These are phyloP conservation scores for Hemiprocne comata DNA, from an alignment of 2,113 vertebrate species.

Conservation along the genomic window DNA sequence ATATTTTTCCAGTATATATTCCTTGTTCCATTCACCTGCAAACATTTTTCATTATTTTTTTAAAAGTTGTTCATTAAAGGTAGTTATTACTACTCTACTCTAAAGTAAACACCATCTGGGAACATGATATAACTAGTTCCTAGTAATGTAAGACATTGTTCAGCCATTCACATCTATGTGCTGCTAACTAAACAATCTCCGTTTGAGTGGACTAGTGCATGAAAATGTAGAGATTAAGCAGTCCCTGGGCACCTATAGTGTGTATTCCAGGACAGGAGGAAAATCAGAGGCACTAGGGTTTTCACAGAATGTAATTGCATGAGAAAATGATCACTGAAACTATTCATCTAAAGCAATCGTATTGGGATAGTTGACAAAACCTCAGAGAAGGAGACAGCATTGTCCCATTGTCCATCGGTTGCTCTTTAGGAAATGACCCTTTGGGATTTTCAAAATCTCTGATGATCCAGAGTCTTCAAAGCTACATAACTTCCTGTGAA, in stretches of 20 bases:
- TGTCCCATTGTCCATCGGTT: neutral
- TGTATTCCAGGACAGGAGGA: neutral
- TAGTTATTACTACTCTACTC: constrained; percentile 37
- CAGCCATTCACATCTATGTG: constrained; percentile 8
- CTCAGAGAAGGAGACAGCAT: neutral
- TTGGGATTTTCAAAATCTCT: neutral
- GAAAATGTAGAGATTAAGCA: constrained; percentile 1
- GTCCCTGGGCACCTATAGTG: neutral
- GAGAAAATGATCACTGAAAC: neutral
- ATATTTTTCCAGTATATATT: constrained; percentile 14
- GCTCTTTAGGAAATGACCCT: neutral
- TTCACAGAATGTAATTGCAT: neutral
- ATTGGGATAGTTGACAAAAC: neutral
- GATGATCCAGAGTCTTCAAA: neutral
- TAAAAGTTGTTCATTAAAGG: constrained; percentile 54
- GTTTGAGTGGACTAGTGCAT: neutral
- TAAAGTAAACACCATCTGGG: constrained; percentile 51
- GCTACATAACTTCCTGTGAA: neutral
- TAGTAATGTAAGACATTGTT: constrained; percentile 19
- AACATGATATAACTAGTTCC: constrained; percentile 5
- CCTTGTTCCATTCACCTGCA: constrained; percentile 46
- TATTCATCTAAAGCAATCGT: neutral
- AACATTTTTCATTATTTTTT: constrained; percentile 59
- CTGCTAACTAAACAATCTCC: constrained; percentile 9
- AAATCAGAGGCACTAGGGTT: neutral